Base-by-base conservation (phyloP, 2,113 vertebrate genomes). In the Macquaria australasica region DNA sequence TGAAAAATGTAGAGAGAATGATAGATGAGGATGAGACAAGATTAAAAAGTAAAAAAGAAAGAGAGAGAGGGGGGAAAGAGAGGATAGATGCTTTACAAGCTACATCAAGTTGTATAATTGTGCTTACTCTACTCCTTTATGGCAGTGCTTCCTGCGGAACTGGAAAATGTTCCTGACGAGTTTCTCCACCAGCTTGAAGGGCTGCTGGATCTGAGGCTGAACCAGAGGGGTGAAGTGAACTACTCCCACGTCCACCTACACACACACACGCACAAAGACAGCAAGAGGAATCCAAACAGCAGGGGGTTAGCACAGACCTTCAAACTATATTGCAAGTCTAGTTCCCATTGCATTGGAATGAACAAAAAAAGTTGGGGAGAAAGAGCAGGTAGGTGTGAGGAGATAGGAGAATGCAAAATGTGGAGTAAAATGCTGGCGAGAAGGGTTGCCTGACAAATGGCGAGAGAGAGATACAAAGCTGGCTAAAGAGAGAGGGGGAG, bases 141-240 rank as follows among this genome's bases (percentile, higher is more conserved):
- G 87, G 91, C 98, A 99, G 93, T 97, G 90, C 91, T 99, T 99
- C 93, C 98, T 96, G 87, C 98, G 96, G 89, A 98, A 99, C 75
- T 99, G 98, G 87, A 99, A 99, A 48, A 92, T 73, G 28, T 95
- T 97, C 91, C 15, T 95, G 76, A 99, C 96, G 18, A 99, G 93
- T 91, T 97, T 99, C 92, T 99, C 98, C 89, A 99, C 98, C 50
- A 99, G 92, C 84, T 95, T 82, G 88, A 99, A 99, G 0, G 98
- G 98, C 91, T 99, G 98, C 87, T 97, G 75, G 89, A 99, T 99
- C 94, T 93, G 95, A 43, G 98, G 97, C 73, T 95, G 87, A 62
- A 94, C 91, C 92, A 99, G 89, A 1, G 98, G 98, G 12, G 95
- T 97, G 93, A 99, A 97, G 93, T 95, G 97, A 25, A 99, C 97